A percentile compares a stretch with the other conserved stretches of the same genome.
phyloP scores from a whole-genome alignment of 2,797 vertebrate species.

The Myiothlypis coronata region DNA sequence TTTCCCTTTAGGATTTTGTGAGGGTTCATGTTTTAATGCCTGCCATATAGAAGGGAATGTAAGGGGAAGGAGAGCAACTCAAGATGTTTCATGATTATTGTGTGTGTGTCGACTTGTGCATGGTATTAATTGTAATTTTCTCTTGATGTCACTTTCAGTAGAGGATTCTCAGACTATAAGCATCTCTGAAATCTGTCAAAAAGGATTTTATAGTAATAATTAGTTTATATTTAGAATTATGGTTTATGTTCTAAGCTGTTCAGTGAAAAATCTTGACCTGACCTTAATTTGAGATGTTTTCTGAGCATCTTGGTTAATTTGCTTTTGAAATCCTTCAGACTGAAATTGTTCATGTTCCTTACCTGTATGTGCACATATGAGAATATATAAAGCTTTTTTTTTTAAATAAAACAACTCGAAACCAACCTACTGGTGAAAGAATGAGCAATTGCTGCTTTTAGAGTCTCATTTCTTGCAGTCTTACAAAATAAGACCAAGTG shows the following conservation, averaged over 20 bases:
- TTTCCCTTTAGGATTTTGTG: neutral
- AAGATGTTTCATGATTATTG: fast-evolving
- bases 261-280: neutral
- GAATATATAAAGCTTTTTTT: neutral
- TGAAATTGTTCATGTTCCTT: neutral
- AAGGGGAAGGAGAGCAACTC: neutral
- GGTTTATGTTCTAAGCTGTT: neutral
- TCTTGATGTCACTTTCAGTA: neutral
- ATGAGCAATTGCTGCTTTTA: neutral
- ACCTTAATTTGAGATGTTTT: neutral
- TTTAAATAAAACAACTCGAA: neutral
- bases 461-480: neutral
- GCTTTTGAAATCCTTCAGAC: neutral
- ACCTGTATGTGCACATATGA: neutral
- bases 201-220: neutral
- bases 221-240: neutral
- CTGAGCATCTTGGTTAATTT: neutral
- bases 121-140: neutral
- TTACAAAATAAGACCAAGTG: neutral
- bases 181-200: neutral
- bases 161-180: neutral
- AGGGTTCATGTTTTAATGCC: neutral
- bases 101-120: neutral
- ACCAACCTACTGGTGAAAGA: neutral
- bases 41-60: neutral